Percentiles rank a stretch among this genome's conserved stretches.
Conservation (phyloP, 1,140 invertebrate species). For the Atta cephalotes region DNA sequence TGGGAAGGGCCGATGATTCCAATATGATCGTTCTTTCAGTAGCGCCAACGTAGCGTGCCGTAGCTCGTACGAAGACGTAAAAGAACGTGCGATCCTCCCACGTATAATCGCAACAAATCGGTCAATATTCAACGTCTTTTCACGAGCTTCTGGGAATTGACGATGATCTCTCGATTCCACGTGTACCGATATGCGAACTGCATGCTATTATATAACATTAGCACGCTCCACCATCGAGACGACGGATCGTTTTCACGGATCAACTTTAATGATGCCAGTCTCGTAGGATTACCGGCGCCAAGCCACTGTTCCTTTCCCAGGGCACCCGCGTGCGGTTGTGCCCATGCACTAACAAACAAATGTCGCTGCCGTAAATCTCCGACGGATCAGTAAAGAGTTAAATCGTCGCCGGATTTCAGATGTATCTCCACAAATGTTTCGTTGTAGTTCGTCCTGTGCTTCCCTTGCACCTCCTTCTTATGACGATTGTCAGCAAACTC, state of each 20-base stretch:
- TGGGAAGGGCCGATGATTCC: slow-evolving; percentile 19
- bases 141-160: slow-evolving; percentile 95
- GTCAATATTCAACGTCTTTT: slow-evolving; percentile 90
- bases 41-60: slow-evolving; percentile 11
- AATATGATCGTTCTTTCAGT: slow-evolving; percentile 45
- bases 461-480: background rate
- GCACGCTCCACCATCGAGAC: slow-evolving; percentile 85
- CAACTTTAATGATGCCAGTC: slow-evolving; percentile 81
- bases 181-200: slow-evolving; percentile 94
- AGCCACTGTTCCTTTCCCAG: background rate
- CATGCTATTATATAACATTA: slow-evolving; percentile 87
- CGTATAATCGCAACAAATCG: background rate
- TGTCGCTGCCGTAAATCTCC: background rate
- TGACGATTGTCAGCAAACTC: background rate
- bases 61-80: background rate
- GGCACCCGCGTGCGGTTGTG: background rate
- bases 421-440: slow-evolving; percentile 22
- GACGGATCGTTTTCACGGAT: slow-evolving; percentile 75
- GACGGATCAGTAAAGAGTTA: background rate
- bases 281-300: slow-evolving; percentile 63
- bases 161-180: slow-evolving; percentile 95
- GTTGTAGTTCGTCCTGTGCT: background rate
- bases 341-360: slow-evolving; percentile 24
- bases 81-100: slow-evolving; percentile 21
- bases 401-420: background rate